Percentiles rank a stretch among this genome's conserved stretches.
These are phyloP conservation scores for Idaea dimidiata DNA, from an alignment of 2,888 invertebrate species.

Conservation along the genomic window DNA sequence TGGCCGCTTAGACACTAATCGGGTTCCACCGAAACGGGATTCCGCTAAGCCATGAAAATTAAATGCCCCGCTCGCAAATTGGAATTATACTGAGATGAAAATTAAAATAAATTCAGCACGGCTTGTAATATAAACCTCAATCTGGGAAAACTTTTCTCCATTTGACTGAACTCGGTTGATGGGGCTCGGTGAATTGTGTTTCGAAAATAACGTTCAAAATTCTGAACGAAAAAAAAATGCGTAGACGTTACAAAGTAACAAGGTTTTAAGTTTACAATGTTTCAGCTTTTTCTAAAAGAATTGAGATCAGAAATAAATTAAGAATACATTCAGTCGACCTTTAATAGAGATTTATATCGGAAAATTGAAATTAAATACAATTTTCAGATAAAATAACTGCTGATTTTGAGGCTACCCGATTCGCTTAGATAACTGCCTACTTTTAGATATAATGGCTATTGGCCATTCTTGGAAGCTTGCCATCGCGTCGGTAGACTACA, in stretches of 20 bases:
- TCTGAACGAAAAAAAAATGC: slow-evolving; percentile 13
- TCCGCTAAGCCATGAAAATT: slow-evolving; percentile 64
- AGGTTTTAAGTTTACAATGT: background rate
- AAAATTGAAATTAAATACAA: slow-evolving; percentile 59
- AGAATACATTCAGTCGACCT: too few relatives aligned
- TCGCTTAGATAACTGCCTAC: slow-evolving; percentile 64
- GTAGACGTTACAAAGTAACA: slow-evolving; percentile 11
- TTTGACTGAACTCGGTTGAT: slow-evolving; percentile 38
- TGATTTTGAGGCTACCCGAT: slow-evolving; percentile 53
- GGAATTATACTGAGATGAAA: slow-evolving; percentile 58
- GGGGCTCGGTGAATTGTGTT: slow-evolving; percentile 26
- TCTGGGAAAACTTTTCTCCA: slow-evolving; percentile 47
- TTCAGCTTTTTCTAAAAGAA: slow-evolving; percentile 3
- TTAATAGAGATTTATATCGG: slow-evolving; percentile 39
- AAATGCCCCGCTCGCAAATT: slow-evolving; percentile 58
- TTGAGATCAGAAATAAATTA: too few relatives aligned
- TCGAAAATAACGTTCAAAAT: slow-evolving; percentile 18
- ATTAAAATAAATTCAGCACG: slow-evolving; percentile 58
- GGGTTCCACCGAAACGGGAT: slow-evolving; percentile 59
- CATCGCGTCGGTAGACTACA: slow-evolving; percentile 35
- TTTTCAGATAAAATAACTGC: slow-evolving; percentile 45
- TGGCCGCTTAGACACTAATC: slow-evolving; percentile 62
- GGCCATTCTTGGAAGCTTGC: slow-evolving; percentile 48
- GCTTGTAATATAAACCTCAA: slow-evolving; percentile 54
- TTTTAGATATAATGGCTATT: slow-evolving; percentile 46